These are phyloP conservation scores for Ptilodon capucinus DNA, from an alignment of 2,888 invertebrate genomes.

Conservation along the genomic window DNA sequence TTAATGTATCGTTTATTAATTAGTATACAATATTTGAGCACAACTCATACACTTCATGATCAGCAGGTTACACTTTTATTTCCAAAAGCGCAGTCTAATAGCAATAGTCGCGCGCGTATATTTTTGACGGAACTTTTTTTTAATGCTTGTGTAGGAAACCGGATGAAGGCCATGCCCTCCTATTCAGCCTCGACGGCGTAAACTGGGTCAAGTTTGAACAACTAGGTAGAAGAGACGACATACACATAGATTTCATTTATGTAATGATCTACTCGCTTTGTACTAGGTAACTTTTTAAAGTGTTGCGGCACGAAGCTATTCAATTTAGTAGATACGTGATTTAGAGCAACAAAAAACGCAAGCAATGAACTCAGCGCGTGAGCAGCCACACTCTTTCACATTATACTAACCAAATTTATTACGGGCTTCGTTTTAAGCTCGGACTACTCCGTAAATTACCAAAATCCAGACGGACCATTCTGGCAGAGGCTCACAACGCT, in stretches of 20 bases:
- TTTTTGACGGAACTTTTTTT: slow-evolving; percentile 41
- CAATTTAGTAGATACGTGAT: background rate
- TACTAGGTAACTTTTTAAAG: background rate
- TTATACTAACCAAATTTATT: slow-evolving; percentile 32
- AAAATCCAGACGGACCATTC: slow-evolving; percentile 37
- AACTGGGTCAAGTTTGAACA: slow-evolving; percentile 53
- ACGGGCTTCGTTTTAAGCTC: slow-evolving; percentile 28
- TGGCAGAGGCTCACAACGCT: slow-evolving; percentile 35
- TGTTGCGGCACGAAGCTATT: background rate
- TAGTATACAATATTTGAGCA: too few relatives aligned
- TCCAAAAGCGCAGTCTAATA: background rate
- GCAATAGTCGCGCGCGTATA: slow-evolving; percentile 43
- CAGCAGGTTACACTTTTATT: too few relatives aligned
- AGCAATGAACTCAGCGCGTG: slow-evolving; percentile 5
- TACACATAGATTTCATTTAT: background rate
- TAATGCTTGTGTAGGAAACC: slow-evolving; percentile 43
- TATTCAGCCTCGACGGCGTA: slow-evolving; percentile 32
- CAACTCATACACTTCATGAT: too few relatives aligned
- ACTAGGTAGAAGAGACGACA: slow-evolving; percentile 21
- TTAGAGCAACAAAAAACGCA: background rate
- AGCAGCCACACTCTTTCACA: slow-evolving; percentile 14
- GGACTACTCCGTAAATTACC: slow-evolving; percentile 44
- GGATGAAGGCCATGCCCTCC: slow-evolving; percentile 46
- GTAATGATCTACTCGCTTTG: background rate
- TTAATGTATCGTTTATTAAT: too few relatives aligned